Evolutionary conservation across 2,113 vertebrate species (phyloP), one percentile per base, ranked within the genome.

Genomic region (Trichechus manatus): DNA sequence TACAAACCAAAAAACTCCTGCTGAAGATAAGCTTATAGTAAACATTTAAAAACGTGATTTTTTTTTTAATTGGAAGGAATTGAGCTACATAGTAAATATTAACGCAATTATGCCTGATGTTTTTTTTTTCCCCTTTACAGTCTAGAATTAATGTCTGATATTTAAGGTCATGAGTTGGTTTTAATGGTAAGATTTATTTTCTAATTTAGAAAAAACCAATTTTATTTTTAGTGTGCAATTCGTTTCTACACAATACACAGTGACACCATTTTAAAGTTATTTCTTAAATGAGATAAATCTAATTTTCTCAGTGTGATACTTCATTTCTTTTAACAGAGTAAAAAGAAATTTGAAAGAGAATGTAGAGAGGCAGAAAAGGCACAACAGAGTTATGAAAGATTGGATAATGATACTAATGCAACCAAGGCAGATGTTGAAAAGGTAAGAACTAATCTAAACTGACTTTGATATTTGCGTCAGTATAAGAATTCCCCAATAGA

Each of bases 401-500:
- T 99, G 98, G 99, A 99, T 98, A 99, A 99, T 7, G 99, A 99
- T 98, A 99, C 99, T 95, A 99, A 99, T 79, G 99, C 99, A 0
- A 99, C 99, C 90, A 99, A 99, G 95, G 99, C 99, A 2, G 99
- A 99, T 96, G 99, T 99, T 97, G 99, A 99, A 98, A 99, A 99
- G 99, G 99, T 99, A 99, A 97, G 96, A 91, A 93, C 68, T 86
- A 81, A 50, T 74, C 3, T 44, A 91, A 31, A 75, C 44, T 42
- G 42, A 42, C 39, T 92, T 97, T 75, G 39, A 72, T 50, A 68
- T 94, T 86, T 92, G 3, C 81, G 5, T 89, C 39, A 33, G 3
- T 74, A n/a, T 96, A 91, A 77, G 87, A 82, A 17, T 85, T 92
- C 14, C 31, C 85, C 61, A 87, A 79, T 66, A 96, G 33, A 79